Conservation (phyloP, 1,140 invertebrate genomes). For the Chironomus striatipennis region DNA sequence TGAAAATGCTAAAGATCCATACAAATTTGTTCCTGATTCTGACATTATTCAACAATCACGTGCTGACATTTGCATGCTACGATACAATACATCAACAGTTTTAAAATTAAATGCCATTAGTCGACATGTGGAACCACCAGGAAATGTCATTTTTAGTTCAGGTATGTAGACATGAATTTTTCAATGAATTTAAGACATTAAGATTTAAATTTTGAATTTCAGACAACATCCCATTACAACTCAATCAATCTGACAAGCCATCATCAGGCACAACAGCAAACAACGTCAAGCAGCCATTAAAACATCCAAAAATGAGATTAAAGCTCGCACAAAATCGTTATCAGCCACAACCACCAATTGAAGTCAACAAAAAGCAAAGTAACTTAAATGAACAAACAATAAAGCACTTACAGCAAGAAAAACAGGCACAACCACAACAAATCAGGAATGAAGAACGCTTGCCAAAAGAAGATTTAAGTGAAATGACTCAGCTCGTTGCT, state of each 20-base stretch:
- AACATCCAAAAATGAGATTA: slow-evolving; percentile 39
- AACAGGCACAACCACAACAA: not conserved
- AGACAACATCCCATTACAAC: slow-evolving; percentile 37
- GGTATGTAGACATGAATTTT: slow-evolving; percentile 37
- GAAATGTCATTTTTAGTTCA: slow-evolving; percentile 58
- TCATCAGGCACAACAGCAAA: slow-evolving; percentile 31
- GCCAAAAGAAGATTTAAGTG: not conserved
- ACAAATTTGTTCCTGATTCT: slow-evolving; percentile 53
- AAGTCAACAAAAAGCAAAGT: slow-evolving; percentile 10
- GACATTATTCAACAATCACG: slow-evolving; percentile 53
- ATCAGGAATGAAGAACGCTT: not conserved
- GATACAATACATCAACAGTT: slow-evolving; percentile 60
- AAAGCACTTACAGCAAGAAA: not conserved
- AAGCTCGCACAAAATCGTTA: slow-evolving; percentile 29
- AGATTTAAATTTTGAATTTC: not conserved
- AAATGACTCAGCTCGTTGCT: not conserved
- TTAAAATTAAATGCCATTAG: slow-evolving; percentile 61
- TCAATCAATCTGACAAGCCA: slow-evolving; percentile 36
- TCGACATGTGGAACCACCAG: slow-evolving; percentile 57
- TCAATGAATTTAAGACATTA: not conserved
- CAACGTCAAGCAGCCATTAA: slow-evolving; percentile 32
- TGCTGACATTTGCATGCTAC: slow-evolving; percentile 59
- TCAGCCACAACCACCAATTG: slow-evolving; percentile 14
- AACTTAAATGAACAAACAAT: not conserved
- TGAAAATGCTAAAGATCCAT: slow-evolving; percentile 52